Evolutionary conservation across 2,113 vertebrate species (phyloP), one percentile per base, ranked within the genome.

Genomic region (Esox niger): DNA sequence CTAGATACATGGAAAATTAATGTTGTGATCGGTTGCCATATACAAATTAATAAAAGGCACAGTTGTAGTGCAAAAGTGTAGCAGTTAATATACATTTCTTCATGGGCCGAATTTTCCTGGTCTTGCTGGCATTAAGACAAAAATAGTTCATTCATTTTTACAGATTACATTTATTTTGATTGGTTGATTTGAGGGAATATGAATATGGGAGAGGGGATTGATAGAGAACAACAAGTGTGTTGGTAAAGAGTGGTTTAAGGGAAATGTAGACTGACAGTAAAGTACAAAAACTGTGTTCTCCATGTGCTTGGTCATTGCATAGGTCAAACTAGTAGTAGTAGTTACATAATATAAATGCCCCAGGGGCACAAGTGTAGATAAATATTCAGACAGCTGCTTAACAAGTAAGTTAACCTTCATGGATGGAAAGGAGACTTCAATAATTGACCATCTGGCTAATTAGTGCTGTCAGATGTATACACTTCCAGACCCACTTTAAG

Each of bases 111-210:
- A n/a, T n/a, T n/a, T n/a, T n/a, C n/a, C n/a, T n/a, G n/a, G n/a
- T n/a, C n/a, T n/a, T n/a, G n/a, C n/a, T n/a, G n/a, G n/a, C n/a
- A n/a, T n/a, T n/a, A n/a, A n/a, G n/a, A n/a, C n/a, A n/a, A n/a
- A n/a, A n/a, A n/a, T n/a, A n/a, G n/a, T n/a, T n/a, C n/a, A n/a
- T n/a, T n/a, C n/a, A n/a, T n/a, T n/a, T n/a, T n/a, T n/a, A n/a
- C n/a, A n/a, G n/a, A n/a, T n/a, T n/a, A n/a, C n/a, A n/a, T n/a
- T n/a, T n/a, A n/a, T n/a, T n/a, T n/a, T n/a, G n/a, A n/a, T n/a
- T n/a, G n/a, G 77, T 5, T 1, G 38, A 79, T 71, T 63, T 69
- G 68, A 64, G 1, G 82, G 81, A 85, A 85, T 82, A 79, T 73
- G 68, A 66, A 69, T 68, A 77, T 82, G 75, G 75, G 65, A 84